Conservation (phyloP, 2,797 vertebrate species). For the Sebastes vulpes region DNA sequence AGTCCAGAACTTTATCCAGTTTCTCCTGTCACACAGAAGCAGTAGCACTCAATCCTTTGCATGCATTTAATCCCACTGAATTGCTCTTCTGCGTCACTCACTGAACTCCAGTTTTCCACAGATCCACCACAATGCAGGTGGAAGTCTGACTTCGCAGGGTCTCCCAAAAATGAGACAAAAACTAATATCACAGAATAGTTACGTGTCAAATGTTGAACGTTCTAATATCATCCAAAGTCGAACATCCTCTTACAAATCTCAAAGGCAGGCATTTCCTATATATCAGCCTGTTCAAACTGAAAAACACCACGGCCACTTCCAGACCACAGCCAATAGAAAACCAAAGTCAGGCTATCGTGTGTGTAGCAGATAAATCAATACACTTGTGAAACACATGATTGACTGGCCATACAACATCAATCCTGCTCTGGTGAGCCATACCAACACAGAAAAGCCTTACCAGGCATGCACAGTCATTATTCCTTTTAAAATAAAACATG, state of each 20-base stretch:
- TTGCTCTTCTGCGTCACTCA: background rate
- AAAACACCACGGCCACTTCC: background rate
- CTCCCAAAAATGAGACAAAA: background rate
- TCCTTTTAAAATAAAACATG: background rate
- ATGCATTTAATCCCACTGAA: conserved; percentile 13
- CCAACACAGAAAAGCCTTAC: background rate
- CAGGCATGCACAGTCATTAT: background rate
- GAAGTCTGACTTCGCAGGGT: background rate
- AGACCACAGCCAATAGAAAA: background rate
- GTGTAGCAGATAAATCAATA: conserved; percentile 36
- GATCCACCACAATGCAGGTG: background rate
- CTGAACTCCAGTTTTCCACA: conserved; percentile 6
- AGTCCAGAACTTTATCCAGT: background rate
- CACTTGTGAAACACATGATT: conserved; percentile 12
- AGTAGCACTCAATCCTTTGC: background rate
- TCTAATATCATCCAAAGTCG: background rate
- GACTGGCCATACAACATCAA: conserved; percentile 23
- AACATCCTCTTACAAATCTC: background rate
- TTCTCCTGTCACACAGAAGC: conserved; percentile 20
- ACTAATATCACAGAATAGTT: background rate
- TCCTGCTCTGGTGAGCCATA: conserved; percentile 5
- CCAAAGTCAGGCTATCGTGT: background rate
- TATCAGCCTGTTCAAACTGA: background rate
- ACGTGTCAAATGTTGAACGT: background rate
- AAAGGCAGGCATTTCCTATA: background rate